Conservation (phyloP, 2,888 invertebrate genomes). For the Yponomeuta evonymella region DNA sequence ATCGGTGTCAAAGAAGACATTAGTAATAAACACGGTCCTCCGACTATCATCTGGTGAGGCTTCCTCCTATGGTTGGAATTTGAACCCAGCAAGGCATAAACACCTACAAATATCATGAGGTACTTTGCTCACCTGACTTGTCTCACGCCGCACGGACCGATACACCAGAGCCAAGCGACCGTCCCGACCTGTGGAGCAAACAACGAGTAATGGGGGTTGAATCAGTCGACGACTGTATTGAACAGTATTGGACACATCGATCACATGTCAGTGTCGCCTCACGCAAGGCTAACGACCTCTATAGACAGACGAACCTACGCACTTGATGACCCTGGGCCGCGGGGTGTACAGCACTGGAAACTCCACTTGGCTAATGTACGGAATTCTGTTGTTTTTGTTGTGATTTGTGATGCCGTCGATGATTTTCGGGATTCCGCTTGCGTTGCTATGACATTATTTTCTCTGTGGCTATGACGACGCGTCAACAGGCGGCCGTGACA, state of each 20-base stretch:
- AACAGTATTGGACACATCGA: slow-evolving; percentile 16
- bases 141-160: too few relatives aligned
- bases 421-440: neutral
- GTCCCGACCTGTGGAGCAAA: neutral
- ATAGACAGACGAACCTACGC: neutral
- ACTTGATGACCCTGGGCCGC: neutral
- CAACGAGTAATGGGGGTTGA: neutral
- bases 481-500: slow-evolving; percentile 41
- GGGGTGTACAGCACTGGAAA: neutral
- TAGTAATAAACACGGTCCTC: too few relatives aligned
- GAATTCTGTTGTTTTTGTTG: neutral
- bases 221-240: neutral
- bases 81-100: too few relatives aligned
- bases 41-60: too few relatives aligned
- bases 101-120: too few relatives aligned
- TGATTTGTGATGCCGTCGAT: neutral
- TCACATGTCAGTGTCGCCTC: slow-evolving; percentile 13
- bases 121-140: too few relatives aligned
- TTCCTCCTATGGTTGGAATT: too few relatives aligned
- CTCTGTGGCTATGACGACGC: slow-evolving; percentile 29
- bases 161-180: neutral
- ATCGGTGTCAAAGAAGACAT: too few relatives aligned
- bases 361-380: neutral
- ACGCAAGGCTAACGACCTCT: neutral
- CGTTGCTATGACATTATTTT: slow-evolving; percentile 30